Evolutionary conservation across 23 tunicate genomes (phyloP).

Genomic region (Trididemnum clinides): DNA sequence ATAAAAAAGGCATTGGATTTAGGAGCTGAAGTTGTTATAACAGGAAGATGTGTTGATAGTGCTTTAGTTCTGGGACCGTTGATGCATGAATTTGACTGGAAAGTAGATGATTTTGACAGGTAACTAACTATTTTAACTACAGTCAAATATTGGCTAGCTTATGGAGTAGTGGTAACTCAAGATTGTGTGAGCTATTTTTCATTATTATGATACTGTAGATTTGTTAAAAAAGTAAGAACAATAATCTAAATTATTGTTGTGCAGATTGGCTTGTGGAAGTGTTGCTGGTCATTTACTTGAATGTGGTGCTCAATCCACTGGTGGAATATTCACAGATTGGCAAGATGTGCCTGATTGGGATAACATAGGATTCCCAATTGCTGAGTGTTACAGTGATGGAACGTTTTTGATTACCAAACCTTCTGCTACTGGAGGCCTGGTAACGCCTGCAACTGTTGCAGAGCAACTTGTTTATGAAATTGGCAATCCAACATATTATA

Average conservation of each 20-base stretch:
- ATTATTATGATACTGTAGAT: too few species aligned
- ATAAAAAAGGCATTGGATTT: slow-evolving; percentile 72
- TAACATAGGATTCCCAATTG: slow-evolving; percentile 93
- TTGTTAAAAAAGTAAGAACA: too few species aligned
- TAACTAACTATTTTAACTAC: neutral
- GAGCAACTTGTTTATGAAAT: slow-evolving; percentile 96
- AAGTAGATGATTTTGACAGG: slow-evolving; percentile 71
- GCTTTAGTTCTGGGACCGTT: slow-evolving; percentile 91
- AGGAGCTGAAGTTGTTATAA: slow-evolving; percentile 89
- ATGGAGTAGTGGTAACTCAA: slow-evolving; percentile 92
- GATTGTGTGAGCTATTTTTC: too few species aligned
- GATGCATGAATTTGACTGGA: slow-evolving; percentile 90
- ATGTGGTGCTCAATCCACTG: slow-evolving; percentile 98
- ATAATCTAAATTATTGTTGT: too few species aligned
- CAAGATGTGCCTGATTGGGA: slow-evolving; percentile 81
- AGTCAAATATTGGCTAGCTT: slow-evolving; percentile 56
- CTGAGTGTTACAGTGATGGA: slow-evolving; percentile 77
- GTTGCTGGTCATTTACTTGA: slow-evolving; percentile 93
- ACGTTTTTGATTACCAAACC: slow-evolving; percentile 85
- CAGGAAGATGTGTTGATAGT: slow-evolving; percentile 94
- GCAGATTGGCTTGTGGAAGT: slow-evolving; percentile 90
- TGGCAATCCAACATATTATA: slow-evolving; percentile 82
- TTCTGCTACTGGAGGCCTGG: slow-evolving; percentile 72
- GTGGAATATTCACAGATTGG: slow-evolving; percentile 97
- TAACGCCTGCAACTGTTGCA: slow-evolving; percentile 80